These are phyloP conservation scores for Aphodius sticticus DNA, from an alignment of 2,888 invertebrate species.

Conservation along the genomic window DNA sequence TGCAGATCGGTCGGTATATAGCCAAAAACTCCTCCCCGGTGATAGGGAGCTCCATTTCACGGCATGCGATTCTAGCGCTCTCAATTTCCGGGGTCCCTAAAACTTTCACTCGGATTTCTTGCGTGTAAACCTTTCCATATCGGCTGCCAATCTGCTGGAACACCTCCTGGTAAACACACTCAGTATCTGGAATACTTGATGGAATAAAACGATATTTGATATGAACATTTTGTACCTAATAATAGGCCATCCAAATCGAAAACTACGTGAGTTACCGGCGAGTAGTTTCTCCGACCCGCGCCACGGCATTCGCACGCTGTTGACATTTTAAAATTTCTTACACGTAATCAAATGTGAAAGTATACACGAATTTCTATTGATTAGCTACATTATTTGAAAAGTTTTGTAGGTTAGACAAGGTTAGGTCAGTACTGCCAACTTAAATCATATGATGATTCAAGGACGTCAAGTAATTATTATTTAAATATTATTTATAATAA, in stretches of 20 bases:
- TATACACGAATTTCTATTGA: not conserved
- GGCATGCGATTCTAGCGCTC: conserved; percentile 72
- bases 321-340: not conserved
- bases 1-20: conserved; percentile 67
- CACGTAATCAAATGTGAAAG: not conserved
- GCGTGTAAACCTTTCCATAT: conserved; percentile 80
- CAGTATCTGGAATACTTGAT: conserved; percentile 71
- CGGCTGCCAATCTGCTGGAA: conserved; percentile 73
- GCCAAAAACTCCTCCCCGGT: conserved; percentile 71
- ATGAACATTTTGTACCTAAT: conserved; percentile 60
- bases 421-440: not conserved
- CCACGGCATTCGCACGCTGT: not conserved
- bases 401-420: not conserved
- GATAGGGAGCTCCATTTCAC: conserved; percentile 73
- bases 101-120: conserved; percentile 80
- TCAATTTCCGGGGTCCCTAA: conserved; percentile 78
- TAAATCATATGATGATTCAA: not conserved
- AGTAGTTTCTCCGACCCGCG: conserved; percentile 48
- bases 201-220: not conserved
- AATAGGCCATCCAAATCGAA: conserved; percentile 76
- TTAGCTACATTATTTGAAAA: not conserved
- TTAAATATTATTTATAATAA: no score
- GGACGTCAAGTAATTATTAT: not conserved
- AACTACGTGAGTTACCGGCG: conserved; percentile 77
- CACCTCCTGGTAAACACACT: conserved; percentile 78